These are phyloP conservation scores for Zeus faber DNA, from an alignment of 2,113 vertebrate species.

Conservation along the genomic window DNA sequence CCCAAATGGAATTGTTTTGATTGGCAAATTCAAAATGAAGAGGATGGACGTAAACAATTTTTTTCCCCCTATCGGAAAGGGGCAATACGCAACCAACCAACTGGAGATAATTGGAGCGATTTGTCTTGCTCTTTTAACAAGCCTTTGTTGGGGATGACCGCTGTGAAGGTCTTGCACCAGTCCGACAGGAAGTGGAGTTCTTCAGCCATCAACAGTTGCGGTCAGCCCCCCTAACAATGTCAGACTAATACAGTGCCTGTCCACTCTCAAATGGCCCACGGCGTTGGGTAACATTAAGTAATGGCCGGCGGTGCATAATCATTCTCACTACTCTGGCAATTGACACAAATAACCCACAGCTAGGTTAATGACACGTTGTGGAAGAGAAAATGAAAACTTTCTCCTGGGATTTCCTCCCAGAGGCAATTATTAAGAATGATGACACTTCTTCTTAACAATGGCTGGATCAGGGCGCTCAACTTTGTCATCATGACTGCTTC, in stretches of 20 bases:
- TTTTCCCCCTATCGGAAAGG: neutral
- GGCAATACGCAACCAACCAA: neutral
- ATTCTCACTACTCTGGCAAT: conserved; percentile 21
- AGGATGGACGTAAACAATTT: neutral
- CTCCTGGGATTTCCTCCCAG: conserved; percentile 30
- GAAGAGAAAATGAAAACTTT: conserved; percentile 30
- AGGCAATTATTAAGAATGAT: conserved; percentile 55
- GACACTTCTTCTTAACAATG: conserved; percentile 43
- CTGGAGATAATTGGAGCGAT: neutral
- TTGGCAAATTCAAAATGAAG: neutral
- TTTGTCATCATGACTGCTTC: conserved; percentile 54
- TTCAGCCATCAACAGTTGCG: no score
- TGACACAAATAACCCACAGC: conserved; percentile 45
- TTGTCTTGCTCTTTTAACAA: neutral
- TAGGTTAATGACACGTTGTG: conserved; percentile 25
- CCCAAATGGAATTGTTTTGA: neutral
- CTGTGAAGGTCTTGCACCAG: neutral
- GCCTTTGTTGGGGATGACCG: neutral
- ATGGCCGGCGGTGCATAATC: conserved; percentile 30
- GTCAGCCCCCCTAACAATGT: conserved; percentile 45
- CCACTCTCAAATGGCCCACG: conserved; percentile 51
- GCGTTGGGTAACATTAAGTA: conserved; percentile 23
- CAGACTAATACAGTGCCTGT: conserved; percentile 23
- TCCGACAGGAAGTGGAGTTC: no score
- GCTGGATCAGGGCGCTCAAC: conserved; percentile 43